Conservation (phyloP, 2,797 vertebrate genomes). For the Rhyacichthys aspro region DNA sequence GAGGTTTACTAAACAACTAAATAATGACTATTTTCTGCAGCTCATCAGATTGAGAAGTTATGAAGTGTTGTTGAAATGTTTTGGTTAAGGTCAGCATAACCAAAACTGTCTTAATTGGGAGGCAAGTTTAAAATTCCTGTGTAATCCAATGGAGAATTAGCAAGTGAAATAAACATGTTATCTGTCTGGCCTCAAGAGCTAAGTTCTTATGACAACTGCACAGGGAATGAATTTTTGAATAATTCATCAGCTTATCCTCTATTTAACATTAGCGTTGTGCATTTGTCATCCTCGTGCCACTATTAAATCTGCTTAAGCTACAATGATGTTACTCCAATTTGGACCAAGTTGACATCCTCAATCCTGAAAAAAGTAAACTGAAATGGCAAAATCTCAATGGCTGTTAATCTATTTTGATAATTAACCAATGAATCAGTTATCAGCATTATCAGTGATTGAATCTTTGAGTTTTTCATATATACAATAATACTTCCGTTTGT, state of each 20-base stretch:
- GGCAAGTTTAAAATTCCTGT: no score
- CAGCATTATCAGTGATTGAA: no score
- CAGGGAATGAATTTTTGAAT: conserved; percentile 1
- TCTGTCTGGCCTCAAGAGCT: neutral
- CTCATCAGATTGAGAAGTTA: neutral
- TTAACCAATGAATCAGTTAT: no score
- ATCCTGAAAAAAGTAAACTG: no score
- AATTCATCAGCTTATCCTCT: neutral
- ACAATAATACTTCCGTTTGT: neutral
- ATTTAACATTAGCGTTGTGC: neutral
- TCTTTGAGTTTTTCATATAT: no score
- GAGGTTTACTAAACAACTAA: conserved; percentile 5
- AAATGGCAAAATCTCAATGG: no score
- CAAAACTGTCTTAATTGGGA: neutral
- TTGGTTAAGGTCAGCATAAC: neutral
- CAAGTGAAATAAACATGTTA: no score
- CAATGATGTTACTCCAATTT: no score
- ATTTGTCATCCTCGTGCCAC: neutral
- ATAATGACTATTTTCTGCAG: neutral
- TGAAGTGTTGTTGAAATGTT: neutral
- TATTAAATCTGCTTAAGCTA: neutral
- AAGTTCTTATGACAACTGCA: conserved; percentile 2
- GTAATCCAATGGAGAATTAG: neutral
- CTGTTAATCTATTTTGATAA: no score
- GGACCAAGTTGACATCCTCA: neutral